phyloP scores from a whole-genome alignment of 1,140 invertebrate species.

The Drosophila ercepeae region DNA sequence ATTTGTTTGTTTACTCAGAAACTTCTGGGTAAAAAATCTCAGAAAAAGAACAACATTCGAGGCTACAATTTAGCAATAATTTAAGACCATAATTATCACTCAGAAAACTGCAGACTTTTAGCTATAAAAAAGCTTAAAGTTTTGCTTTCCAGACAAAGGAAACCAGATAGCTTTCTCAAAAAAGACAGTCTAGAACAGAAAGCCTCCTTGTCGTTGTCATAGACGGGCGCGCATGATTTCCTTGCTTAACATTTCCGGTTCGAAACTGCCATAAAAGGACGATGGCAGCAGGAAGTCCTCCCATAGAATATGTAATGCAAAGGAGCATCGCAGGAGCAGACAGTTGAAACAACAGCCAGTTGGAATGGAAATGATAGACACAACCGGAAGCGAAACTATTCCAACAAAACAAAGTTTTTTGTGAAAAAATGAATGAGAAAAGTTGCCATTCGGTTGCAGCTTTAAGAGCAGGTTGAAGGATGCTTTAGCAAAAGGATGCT shows the following conservation, averaged over 20 bases:
- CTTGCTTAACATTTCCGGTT: constrained; percentile 74
- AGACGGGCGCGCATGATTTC: constrained; percentile 70
- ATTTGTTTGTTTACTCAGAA: background rate
- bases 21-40: background rate
- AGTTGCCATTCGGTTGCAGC: constrained; percentile 26
- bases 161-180: constrained; percentile 12
- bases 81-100: constrained; percentile 5
- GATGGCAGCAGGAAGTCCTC: constrained; percentile 4
- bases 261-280: constrained; percentile 67
- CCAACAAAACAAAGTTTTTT: constrained; percentile 41
- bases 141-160: constrained; percentile 16
- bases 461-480: constrained; percentile 35
- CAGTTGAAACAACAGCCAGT: constrained; percentile 51
- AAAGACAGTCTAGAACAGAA: too few relatives aligned
- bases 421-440: constrained; percentile 32
- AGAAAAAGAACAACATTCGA: background rate
- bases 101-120: background rate
- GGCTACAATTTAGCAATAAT: background rate
- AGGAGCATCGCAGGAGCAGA: constrained; percentile 25
- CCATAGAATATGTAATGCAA: constrained; percentile 30
- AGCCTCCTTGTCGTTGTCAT: constrained; percentile 26
- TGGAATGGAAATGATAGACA: constrained; percentile 47
- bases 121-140: background rate
- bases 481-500: too few relatives aligned
- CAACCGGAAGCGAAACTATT: constrained; percentile 40